Conservation (phyloP, 2,888 invertebrate species). For the Cryptocephalus moraei region DNA sequence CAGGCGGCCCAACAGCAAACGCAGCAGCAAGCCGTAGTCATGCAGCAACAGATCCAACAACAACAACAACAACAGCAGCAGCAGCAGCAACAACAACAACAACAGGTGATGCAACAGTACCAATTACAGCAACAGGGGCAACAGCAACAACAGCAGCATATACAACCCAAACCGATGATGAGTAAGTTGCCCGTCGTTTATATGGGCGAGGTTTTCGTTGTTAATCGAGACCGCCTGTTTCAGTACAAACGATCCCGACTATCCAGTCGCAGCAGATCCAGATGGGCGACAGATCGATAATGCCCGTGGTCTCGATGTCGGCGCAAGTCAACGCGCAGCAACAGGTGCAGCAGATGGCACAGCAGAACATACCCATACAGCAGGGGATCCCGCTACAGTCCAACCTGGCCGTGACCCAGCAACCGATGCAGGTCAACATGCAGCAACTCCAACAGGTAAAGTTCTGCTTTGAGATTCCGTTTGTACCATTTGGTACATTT, state of each 20-base stretch:
- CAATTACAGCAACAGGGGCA: conserved; percentile 31
- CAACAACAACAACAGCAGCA: conserved; percentile 34
- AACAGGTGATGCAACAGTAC: conserved; percentile 27
- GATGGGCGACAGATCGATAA: conserved; percentile 44
- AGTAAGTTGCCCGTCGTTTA: conserved; percentile 29
- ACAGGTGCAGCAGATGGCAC: conserved; percentile 46
- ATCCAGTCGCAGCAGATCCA: conserved; percentile 41
- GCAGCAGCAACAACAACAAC: conserved; percentile 28
- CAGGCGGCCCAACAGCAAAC: conserved; percentile 26
- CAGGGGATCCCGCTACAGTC: conserved; percentile 46
- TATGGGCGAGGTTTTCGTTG: neutral
- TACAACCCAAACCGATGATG: conserved; percentile 47
- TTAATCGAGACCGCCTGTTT: conserved; percentile 2
- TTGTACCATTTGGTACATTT: neutral
- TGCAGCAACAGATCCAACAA: conserved; percentile 38
- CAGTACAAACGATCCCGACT: conserved; percentile 48
- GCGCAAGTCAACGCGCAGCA: conserved; percentile 42
- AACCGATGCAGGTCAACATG: conserved; percentile 40
- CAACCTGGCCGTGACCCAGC: conserved; percentile 37
- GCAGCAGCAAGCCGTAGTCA: conserved; percentile 30
- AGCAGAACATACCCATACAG: conserved; percentile 41
- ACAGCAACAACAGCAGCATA: conserved; percentile 37
- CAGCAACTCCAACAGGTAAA: conserved; percentile 52
- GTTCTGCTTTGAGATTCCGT: conserved; percentile 1
- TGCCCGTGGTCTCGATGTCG: conserved; percentile 58